Percentiles rank a stretch among this genome's conserved stretches.
Evolutionary conservation across 2,888 invertebrate species (phyloP).

Genomic region (Synanthedon myopaeformis): DNA sequence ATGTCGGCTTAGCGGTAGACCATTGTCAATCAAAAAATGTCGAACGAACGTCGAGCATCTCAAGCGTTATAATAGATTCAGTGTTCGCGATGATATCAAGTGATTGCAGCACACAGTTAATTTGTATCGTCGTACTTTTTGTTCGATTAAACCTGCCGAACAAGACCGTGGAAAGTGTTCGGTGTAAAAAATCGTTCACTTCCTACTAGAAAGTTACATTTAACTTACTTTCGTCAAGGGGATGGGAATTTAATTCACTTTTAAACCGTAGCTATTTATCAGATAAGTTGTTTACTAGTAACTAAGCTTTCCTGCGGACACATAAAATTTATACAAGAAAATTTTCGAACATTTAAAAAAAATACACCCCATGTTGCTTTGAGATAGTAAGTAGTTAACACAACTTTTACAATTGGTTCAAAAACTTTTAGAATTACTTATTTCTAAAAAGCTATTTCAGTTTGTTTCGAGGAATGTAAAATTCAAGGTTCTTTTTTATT

Average conservation of each 20-base stretch:
- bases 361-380: too few species aligned
- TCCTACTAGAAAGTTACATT: constrained; percentile 34
- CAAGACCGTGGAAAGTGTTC: constrained; percentile 22
- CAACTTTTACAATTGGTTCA: too few species aligned
- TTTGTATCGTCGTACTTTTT: constrained; percentile 14
- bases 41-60: background rate
- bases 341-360: too few species aligned
- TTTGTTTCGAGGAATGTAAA: too few species aligned
- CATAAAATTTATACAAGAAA: too few species aligned
- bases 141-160: constrained; percentile 10
- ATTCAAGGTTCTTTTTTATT: too few species aligned
- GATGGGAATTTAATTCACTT: constrained; percentile 5
- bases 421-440: too few species aligned
- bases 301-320: too few species aligned
- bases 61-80: background rate
- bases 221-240: constrained; percentile 12
- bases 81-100: background rate
- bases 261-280: too few species aligned
- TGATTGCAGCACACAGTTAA: constrained; percentile 12
- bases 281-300: too few species aligned
- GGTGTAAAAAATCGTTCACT: constrained; percentile 21
- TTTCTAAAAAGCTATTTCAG: too few species aligned
- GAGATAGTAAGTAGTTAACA: too few species aligned
- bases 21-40: background rate
- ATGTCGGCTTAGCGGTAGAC: background rate